Evolutionary conservation across 1,140 invertebrate species (phyloP).

Genomic region (Trinorchestia longiramus): DNA sequence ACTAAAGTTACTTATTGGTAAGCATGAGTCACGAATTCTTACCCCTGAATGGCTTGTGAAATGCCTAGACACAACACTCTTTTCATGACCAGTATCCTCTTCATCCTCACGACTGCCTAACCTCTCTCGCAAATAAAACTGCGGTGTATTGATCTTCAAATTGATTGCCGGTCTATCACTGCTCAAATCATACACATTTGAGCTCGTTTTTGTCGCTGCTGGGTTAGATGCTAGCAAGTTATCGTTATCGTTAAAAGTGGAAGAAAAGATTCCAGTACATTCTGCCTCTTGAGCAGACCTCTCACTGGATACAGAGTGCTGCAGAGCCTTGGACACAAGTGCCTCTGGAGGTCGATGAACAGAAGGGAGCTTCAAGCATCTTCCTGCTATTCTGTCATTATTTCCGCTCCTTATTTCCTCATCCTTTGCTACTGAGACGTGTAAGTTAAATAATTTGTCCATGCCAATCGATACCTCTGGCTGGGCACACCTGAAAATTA

Average conservation of each 20-base stretch:
- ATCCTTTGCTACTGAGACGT: background rate
- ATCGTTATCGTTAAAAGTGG: background rate
- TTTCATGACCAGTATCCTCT: background rate
- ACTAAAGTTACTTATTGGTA: background rate
- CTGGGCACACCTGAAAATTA: background rate
- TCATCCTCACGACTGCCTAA: background rate
- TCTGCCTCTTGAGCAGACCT: background rate
- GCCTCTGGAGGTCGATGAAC: slow-evolving; percentile 22
- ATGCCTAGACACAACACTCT: background rate
- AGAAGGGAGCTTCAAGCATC: slow-evolving; percentile 35
- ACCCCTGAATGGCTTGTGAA: background rate
- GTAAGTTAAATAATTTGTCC: background rate
- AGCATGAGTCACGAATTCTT: background rate
- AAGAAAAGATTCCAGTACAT: background rate
- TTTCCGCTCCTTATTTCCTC: slow-evolving; percentile 32
- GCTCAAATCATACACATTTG: background rate
- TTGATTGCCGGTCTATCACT: background rate
- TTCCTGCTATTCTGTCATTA: slow-evolving; percentile 30
- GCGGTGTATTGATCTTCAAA: background rate
- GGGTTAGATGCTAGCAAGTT: background rate
- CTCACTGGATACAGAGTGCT: background rate
- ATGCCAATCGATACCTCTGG: slow-evolving; percentile 5
- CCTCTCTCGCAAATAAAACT: background rate
- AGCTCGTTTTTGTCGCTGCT: background rate
- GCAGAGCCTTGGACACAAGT: background rate